phyloP scores from a whole-genome alignment of 2,113 vertebrate species.

The Actinemys pallida region DNA sequence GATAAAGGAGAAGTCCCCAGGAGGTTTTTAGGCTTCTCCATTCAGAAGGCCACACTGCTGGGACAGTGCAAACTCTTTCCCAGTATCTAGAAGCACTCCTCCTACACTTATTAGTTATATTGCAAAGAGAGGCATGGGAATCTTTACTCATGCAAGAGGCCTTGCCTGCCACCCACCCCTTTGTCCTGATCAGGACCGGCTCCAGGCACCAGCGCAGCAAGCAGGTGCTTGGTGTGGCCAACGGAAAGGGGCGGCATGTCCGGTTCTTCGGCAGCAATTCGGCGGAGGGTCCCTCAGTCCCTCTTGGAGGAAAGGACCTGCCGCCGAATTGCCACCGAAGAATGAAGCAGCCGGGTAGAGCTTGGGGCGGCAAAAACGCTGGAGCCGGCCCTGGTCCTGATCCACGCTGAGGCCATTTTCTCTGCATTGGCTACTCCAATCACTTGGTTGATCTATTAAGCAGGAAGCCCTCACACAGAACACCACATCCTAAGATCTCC shows the following conservation, averaged over 20 bases:
- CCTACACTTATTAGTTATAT: neutral
- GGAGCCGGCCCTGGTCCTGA: too few species aligned
- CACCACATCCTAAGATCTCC: neutral
- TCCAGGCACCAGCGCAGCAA: too few species aligned
- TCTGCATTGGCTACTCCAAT: rapidly evolving
- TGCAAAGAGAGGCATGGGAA: neutral
- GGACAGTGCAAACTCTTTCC: neutral
- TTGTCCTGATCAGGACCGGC: too few species aligned
- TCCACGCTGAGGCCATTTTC: neutral
- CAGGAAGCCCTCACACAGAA: rapidly evolving
- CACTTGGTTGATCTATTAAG: neutral
- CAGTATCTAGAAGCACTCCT: neutral
- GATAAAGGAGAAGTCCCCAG: neutral
- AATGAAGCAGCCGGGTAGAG: too few species aligned
- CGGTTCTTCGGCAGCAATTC: too few species aligned
- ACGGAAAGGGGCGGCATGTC: too few species aligned
- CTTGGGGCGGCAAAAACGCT: too few species aligned
- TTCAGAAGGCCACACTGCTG: neutral
- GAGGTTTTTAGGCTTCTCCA: slow-evolving; percentile 12
- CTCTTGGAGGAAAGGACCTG: too few species aligned
- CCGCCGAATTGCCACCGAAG: too few species aligned
- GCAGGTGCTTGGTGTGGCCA: too few species aligned
- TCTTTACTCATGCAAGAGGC: neutral
- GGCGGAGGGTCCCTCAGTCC: too few species aligned
- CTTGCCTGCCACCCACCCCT: neutral